Evolutionary conservation across 2,888 invertebrate species (phyloP).

Genomic region (Tetranychus truncatus): DNA sequence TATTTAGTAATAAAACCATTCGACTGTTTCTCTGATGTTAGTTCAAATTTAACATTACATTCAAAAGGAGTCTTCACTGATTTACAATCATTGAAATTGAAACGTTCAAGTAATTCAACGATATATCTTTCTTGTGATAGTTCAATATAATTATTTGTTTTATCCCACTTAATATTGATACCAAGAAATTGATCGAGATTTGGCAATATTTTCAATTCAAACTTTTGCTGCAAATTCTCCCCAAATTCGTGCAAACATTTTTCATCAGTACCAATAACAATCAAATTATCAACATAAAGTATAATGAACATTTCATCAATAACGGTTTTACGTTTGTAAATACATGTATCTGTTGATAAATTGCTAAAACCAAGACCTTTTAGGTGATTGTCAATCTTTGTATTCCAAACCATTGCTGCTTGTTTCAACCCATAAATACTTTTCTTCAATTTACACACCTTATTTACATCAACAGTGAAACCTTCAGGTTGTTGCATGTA

Average conservation of each 20-base stretch:
- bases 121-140: not conserved
- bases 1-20: not conserved
- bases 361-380: no score
- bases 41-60: not conserved
- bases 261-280: not conserved
- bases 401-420: no score
- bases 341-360: no score
- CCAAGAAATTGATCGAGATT: slow-evolving; percentile 7
- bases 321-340: no score
- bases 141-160: not conserved
- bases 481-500: no score
- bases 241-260: not conserved
- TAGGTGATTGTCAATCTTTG: no score
- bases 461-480: no score
- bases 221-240: not conserved
- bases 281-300: slow-evolving; percentile 27
- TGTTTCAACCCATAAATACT: no score
- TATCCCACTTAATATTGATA: slow-evolving; percentile 7
- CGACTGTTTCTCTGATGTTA: not conserved
- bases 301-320: slow-evolving; percentile 12
- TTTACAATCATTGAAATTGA: slow-evolving; percentile 20
- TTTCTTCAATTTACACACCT: no score
- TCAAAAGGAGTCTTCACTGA: slow-evolving; percentile 8
- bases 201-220: not conserved
- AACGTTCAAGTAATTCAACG: slow-evolving; percentile 15